These are phyloP conservation scores for Pyrgilauda ruficollis DNA, from an alignment of 2,113 vertebrate genomes.

Conservation along the genomic window DNA sequence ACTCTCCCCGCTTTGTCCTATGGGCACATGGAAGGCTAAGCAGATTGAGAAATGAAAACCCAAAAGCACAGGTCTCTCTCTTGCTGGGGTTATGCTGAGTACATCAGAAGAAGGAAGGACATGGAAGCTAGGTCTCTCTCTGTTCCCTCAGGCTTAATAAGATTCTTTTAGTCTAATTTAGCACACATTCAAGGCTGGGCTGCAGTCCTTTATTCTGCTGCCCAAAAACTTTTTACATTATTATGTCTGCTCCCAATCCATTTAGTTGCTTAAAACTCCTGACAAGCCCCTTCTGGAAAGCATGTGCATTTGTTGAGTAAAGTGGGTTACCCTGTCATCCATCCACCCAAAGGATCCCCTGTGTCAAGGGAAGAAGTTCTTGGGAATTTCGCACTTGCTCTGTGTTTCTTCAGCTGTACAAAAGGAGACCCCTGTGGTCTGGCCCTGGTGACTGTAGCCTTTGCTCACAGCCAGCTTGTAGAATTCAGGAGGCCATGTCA, in stretches of 20 bases:
- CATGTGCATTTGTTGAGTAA: background rate
- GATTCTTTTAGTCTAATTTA: background rate
- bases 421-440: background rate
- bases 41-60: background rate
- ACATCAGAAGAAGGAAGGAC: background rate
- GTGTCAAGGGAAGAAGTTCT: background rate
- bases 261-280: background rate
- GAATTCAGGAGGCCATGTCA: background rate
- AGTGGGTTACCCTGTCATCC: background rate
- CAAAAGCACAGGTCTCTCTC: background rate
- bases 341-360: background rate
- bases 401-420: background rate
- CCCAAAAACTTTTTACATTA: background rate
- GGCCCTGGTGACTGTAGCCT: background rate
- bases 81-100: background rate
- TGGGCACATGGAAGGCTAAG: background rate
- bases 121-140: background rate
- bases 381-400: background rate
- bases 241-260: background rate
- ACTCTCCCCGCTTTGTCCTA: background rate
- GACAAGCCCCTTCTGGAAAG: background rate
- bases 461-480: background rate
- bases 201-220: background rate
- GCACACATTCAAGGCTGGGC: background rate
- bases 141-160: background rate